A percentile compares a stretch with the other conserved stretches of the same genome.
These are phyloP conservation scores for Tetramorium parvispinum DNA, from an alignment of 1,140 invertebrate genomes.

Conservation along the genomic window DNA sequence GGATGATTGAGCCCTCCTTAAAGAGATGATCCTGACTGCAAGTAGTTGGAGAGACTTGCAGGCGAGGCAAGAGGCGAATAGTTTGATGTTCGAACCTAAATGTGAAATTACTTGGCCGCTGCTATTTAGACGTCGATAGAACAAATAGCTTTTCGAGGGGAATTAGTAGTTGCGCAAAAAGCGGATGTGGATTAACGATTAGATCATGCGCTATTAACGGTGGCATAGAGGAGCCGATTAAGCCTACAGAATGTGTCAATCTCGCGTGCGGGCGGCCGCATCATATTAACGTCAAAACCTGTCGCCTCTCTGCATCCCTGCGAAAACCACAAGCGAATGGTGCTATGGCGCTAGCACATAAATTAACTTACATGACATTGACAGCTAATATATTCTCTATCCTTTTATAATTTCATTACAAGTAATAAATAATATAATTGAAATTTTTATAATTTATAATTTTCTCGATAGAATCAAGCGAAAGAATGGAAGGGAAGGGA, in stretches of 20 bases:
- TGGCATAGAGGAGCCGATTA: conserved; percentile 40
- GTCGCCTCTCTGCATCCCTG: conserved; percentile 7
- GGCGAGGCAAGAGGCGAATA: not conserved
- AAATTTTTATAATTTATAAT: not conserved
- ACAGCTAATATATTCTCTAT: not conserved
- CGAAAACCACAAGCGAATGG: conserved; percentile 35
- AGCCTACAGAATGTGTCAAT: conserved; percentile 36
- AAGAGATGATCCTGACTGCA: conserved; percentile 73
- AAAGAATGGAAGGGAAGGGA: not conserved
- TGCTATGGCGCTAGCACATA: not conserved
- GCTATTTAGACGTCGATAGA: conserved; percentile 56
- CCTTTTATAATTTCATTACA: not conserved
- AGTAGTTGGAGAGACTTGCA: conserved; percentile 20
- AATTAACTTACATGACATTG: conserved; percentile 28
- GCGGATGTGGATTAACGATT: conserved; percentile 42
- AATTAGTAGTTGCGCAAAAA: conserved; percentile 24
- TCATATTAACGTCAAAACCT: conserved; percentile 43
- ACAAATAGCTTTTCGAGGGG: conserved; percentile 55
- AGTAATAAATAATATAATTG: not conserved
- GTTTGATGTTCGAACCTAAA: conserved; percentile 49
- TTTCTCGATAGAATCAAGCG: not conserved
- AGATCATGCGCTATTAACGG: conserved; percentile 49
- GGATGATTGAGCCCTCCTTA: conserved; percentile 79
- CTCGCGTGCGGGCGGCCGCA: conserved; percentile 24
- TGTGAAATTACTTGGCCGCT: conserved; percentile 62